Evolutionary conservation across 2,113 vertebrate genomes (phyloP).

Genomic region (Scalopus aquaticus): DNA sequence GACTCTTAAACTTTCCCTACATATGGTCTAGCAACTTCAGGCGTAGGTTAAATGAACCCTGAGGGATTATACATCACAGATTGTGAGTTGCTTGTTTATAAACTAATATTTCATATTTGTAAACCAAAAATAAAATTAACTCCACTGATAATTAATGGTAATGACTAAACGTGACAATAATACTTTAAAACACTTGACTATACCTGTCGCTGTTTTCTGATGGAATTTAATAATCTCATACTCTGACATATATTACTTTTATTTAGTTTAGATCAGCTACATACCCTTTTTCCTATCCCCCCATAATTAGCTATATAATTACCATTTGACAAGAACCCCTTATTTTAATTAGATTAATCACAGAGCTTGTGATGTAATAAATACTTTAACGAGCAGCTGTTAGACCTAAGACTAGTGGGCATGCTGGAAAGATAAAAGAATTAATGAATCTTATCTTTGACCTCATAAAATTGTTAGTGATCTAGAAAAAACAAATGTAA

Average conservation of each 20-base stretch:
- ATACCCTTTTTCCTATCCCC: neutral
- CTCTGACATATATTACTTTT: slow-evolving; percentile 45
- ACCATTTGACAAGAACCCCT: slow-evolving; percentile 42
- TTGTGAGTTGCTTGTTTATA: neutral
- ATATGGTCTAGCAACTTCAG: neutral
- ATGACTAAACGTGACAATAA: slow-evolving; percentile 36
- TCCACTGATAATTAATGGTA: slow-evolving; percentile 20
- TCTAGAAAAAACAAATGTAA: slow-evolving; percentile 21
- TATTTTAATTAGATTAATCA: slow-evolving; percentile 64
- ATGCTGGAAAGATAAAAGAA: slow-evolving; percentile 5
- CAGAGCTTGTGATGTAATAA: slow-evolving; percentile 35
- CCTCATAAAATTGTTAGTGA: neutral
- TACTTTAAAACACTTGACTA: neutral
- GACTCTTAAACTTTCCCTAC: neutral
- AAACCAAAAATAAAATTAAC: slow-evolving; percentile 1
- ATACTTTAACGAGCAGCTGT: slow-evolving; percentile 9
- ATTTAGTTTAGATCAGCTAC: slow-evolving; percentile 37
- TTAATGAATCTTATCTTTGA: neutral
- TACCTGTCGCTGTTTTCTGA: slow-evolving; percentile 20
- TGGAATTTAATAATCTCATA: slow-evolving; percentile 38
- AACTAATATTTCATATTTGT: slow-evolving; percentile 14
- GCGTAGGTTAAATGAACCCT: neutral
- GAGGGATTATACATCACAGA: neutral
- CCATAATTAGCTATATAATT: slow-evolving; percentile 63
- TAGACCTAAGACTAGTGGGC: neutral